Base-by-base conservation (phyloP, 2,113 vertebrate genomes). In the Hippopotamus amphibius region DNA sequence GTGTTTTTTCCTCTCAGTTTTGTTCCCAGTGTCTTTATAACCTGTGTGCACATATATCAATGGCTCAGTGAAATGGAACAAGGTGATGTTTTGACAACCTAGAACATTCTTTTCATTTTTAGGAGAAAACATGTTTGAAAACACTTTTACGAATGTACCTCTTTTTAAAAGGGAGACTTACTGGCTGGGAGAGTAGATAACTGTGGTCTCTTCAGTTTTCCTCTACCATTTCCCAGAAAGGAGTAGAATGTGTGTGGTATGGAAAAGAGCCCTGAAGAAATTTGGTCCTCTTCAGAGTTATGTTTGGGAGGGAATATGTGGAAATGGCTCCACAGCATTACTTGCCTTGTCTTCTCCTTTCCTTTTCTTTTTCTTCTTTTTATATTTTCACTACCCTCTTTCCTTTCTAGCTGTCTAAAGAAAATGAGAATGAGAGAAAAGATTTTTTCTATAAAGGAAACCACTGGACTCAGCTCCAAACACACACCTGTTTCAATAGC, bases 241-340 rank as follows among this genome's bases (percentile, higher is more conserved):
- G 6, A 93, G 41, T 10, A 74, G 37, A 61, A 48, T 19, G 1
- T 48, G 17, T 6, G 10, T 22, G 3, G 8, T 37, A 16, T 1
- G 22, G n/a, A 41, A n/a, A 46, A 85, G 16, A 59, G 6, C 22
- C n/a, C 22, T 71, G 1, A 2, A 66, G 50, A 22, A 57, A 43
- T 28, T 46, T 37, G 6, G 1, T 71, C 65, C 55, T 14, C 7
- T n/a, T 43, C 57, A 7, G 1, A 1, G 3, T 48, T 5, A 6
- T 24, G 37, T 41, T 82, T 28, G 9, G 22, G 5, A 69, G 4
- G 13, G 28, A 71, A 15, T 4, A 21, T 17, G 4, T 12, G 5
- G 4, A 81, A 74, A 68, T 3, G 30, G 4, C 6, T 68, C 4
- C 2, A 28, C 1, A 22, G 26, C 19, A n/a, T 33, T 24, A 6